Evolutionary conservation across 2,888 invertebrate genomes (phyloP), one percentile per base, ranked within the genome.

Genomic region (Apotomis capreana): DNA sequence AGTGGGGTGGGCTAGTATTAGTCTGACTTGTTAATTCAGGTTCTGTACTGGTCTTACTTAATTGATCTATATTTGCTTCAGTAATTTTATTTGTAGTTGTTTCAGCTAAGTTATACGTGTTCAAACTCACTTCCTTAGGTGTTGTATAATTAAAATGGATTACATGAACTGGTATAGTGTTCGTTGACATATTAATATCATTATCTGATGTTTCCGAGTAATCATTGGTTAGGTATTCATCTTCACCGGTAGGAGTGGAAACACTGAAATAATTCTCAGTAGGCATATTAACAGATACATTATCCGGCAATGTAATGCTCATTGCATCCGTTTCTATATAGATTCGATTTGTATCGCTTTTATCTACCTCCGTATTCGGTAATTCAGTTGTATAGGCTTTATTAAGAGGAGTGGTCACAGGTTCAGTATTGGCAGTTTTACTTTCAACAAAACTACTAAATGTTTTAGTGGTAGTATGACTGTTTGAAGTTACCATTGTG

Each of bases 1-100:
- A 78, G 74, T 79, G 80, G 36, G 78, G n/a, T 9, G 72, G 58
- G 36, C 12, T 57, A 13, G 76, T 77, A 60, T 82, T 80, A 52
- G 77, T 79, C 59, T 81, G 78, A 63, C 76, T 76, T 55, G 69
- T 71, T 61, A 69, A 60, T 58, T 64, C 54, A 57, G 64, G 55
- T 54, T 55, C 69, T 36, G 44, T 26, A 26, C 15, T 12, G 3
- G 54, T 51, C 52, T 37, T 40, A 65, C 76, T 76, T 60, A 68
- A 69, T 60, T 69, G 52, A 49, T 65, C 58, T 44, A 58, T 63
- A 46, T 60, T 69, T 54, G 13, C 9, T 5, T 69, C 69, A 64
- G 15, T 54, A 46, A 69, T 49, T 52, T 40, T 26, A 59, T 55
- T 58, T n/a, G 8, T 13, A 61, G 70, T 67, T 26, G 65, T 67